Percentiles rank a stretch among this genome's conserved stretches.
Evolutionary conservation across 2,888 invertebrate genomes (phyloP).

Genomic region (Azorinus chamasolen): DNA sequence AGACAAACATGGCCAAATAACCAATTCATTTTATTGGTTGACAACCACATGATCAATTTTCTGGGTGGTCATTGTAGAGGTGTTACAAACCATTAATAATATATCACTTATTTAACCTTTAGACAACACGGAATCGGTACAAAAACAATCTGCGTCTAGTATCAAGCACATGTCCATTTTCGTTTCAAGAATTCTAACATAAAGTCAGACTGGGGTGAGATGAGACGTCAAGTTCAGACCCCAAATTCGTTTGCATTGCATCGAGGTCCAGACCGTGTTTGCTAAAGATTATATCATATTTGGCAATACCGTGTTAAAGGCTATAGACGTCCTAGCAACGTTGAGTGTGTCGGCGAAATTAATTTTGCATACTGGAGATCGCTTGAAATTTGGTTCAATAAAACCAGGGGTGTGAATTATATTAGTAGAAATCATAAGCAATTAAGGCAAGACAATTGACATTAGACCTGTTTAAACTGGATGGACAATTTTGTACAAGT

Average conservation of each 20-base stretch:
- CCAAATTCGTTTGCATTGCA: no score
- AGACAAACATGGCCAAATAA: slow-evolving; percentile 6
- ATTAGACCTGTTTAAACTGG: no score
- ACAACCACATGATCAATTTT: slow-evolving; percentile 13
- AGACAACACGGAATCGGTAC: no score
- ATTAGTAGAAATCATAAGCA: slow-evolving; percentile 12
- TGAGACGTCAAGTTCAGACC: no score
- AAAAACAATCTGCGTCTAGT: no score
- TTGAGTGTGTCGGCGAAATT: slow-evolving; percentile 9
- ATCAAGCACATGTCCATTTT: no score
- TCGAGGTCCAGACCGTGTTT: no score
- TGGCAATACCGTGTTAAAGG: no score
- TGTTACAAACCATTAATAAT: slow-evolving; percentile 39
- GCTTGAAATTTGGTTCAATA: slow-evolving; percentile 11
- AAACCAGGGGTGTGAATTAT: slow-evolving; percentile 18
- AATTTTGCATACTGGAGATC: slow-evolving; percentile 6
- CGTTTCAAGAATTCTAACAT: no score
- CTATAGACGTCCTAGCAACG: slow-evolving; percentile 1
- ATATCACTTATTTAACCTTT: slow-evolving; percentile 3
- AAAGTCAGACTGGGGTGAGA: no score
- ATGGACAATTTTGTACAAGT: no score
- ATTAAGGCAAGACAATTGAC: not conserved
- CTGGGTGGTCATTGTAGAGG: slow-evolving; percentile 8
- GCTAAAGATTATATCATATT: no score
- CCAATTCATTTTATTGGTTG: slow-evolving; percentile 26